These are phyloP conservation scores for Albula glossodonta DNA, from an alignment of 2,113 vertebrate genomes.

Conservation along the genomic window DNA sequence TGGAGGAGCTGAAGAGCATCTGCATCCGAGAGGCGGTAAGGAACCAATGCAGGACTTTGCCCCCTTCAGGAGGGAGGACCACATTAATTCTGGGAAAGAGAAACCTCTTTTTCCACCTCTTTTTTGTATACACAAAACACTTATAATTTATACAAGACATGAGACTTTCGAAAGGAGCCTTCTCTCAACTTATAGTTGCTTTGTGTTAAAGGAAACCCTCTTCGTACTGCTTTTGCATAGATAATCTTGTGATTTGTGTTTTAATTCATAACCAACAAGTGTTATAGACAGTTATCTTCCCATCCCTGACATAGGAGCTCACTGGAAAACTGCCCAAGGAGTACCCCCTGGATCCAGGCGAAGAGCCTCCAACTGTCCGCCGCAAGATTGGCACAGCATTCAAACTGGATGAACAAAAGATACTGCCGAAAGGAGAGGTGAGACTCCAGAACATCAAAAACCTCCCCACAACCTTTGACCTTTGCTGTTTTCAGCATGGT, in stretches of 20 bases:
- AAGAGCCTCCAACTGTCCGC: slow-evolving; percentile 87
- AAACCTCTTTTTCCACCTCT: no score
- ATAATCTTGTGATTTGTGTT: no score
- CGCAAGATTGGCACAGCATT: slow-evolving; percentile 95
- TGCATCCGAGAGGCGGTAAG: slow-evolving; percentile 96
- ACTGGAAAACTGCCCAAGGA: slow-evolving; percentile 94
- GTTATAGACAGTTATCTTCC: neutral
- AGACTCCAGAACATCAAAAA: slow-evolving; percentile 23
- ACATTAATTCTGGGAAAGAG: neutral
- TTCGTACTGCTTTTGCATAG: no score
- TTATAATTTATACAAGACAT: no score
- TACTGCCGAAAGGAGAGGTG: slow-evolving; percentile 94
- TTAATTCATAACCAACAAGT: neutral
- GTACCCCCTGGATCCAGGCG: slow-evolving; percentile 92
- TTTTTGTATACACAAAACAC: no score
- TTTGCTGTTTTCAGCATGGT: neutral
- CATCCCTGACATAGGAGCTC: slow-evolving; percentile 77
- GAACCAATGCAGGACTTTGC: neutral
- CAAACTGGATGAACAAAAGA: slow-evolving; percentile 96
- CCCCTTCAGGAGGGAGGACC: neutral
- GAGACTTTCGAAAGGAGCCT: no score
- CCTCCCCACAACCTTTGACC: neutral
- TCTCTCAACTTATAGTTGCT: no score
- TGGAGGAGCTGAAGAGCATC: slow-evolving; percentile 92
- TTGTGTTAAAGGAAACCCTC: no score